Conservation (phyloP, 2,797 vertebrate species). For the Bucorvus abyssinicus region DNA sequence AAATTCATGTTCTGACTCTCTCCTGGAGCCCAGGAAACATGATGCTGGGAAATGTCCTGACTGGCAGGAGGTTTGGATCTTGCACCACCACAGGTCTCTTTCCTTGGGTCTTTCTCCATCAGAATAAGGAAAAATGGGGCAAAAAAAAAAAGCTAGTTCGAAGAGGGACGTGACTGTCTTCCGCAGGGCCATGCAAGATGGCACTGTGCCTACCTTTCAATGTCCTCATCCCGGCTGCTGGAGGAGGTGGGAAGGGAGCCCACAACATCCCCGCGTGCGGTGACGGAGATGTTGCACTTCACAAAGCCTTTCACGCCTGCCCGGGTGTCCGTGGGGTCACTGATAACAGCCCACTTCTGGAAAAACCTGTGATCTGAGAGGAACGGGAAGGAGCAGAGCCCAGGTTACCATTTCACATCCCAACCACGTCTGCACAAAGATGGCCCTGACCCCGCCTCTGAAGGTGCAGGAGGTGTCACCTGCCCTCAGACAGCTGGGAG, state of each 20-base stretch:
- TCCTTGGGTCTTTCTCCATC: neutral
- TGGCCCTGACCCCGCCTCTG: neutral
- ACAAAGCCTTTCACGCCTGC: slow-evolving; percentile 91
- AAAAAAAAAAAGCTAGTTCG: neutral
- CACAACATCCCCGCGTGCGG: slow-evolving; percentile 83
- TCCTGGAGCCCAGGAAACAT: neutral
- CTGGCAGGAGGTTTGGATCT: neutral
- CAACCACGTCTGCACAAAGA: accelerated
- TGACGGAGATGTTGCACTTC: slow-evolving; percentile 85
- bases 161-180: neutral
- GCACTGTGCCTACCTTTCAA: slow-evolving; percentile 83
- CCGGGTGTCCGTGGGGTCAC: slow-evolving; percentile 87
- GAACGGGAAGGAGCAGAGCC: neutral
- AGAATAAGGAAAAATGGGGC: neutral
- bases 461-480: neutral
- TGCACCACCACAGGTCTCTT: neutral
- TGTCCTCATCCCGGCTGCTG: slow-evolving; percentile 79
- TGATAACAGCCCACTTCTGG: slow-evolving; percentile 94
- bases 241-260: slow-evolving; percentile 66
- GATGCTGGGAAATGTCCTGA: neutral
- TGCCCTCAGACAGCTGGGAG: neutral
- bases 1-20: neutral
- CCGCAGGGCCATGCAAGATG: neutral
- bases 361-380: slow-evolving; percentile 89
- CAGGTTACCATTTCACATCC: neutral